Evolutionary conservation across 2,888 invertebrate species (phyloP).

Genomic region (Sepiola atlantica): DNA sequence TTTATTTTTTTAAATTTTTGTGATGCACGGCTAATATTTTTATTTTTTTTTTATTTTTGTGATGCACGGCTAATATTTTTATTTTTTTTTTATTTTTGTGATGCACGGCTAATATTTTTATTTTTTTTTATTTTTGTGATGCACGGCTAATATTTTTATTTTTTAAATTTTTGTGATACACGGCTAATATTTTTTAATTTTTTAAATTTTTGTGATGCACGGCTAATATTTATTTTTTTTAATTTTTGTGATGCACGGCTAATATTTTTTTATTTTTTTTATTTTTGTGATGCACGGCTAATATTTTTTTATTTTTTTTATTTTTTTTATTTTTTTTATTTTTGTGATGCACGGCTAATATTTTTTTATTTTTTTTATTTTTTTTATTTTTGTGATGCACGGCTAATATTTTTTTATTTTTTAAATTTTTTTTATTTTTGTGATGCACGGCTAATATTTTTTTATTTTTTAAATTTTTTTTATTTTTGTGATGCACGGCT

Average conservation of each 20-base stretch:
- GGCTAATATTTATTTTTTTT: not conserved
- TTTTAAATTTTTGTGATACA: too few species aligned
- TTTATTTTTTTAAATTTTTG: not conserved
- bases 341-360: too few species aligned
- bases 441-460: too few species aligned
- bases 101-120: not conserved
- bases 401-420: conserved; percentile 1
- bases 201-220: too few species aligned
- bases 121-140: conserved; percentile 48
- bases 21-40: not conserved
- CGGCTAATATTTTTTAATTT: too few species aligned
- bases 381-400: too few species aligned
- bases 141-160: not conserved
- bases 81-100: conserved; percentile 48
- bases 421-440: too few species aligned
- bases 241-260: conserved; percentile 46
- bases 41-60: not conserved
- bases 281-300: too few species aligned
- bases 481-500: too few species aligned
- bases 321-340: conserved; percentile 44
- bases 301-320: conserved; percentile 46
- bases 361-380: conserved; percentile 46
- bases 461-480: conserved; percentile 48
- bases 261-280: conserved; percentile 44
- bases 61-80: too few species aligned